Evolutionary conservation across 1,140 invertebrate genomes (phyloP).

Genomic region (Yoshiicerus persimilis): DNA sequence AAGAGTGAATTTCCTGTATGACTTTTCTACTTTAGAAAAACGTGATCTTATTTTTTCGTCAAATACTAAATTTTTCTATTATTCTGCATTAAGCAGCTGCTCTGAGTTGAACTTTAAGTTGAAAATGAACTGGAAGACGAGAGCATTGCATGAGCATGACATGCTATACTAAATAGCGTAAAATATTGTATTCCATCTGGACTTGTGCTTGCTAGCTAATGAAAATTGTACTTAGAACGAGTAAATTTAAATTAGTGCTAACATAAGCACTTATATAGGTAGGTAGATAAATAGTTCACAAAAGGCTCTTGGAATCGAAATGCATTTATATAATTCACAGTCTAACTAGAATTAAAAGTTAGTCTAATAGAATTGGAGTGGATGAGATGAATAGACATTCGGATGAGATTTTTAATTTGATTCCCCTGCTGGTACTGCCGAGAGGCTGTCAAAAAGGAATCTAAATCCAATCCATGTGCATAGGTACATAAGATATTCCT

Average conservation of each 20-base stretch:
- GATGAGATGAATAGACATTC: constrained; percentile 25
- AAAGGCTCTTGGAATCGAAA: too few species aligned
- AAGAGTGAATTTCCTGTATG: not conserved
- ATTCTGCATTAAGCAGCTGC: not conserved
- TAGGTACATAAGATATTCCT: not conserved
- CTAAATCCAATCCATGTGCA: not conserved
- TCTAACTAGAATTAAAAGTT: not conserved
- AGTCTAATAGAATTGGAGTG: not conserved
- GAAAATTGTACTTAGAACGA: not conserved
- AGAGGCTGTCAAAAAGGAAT: constrained; percentile 37
- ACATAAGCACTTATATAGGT: not conserved
- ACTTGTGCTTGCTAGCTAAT: not conserved
- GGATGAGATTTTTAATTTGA: constrained; percentile 41
- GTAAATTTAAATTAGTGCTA: not conserved
- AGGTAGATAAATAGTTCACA: too few species aligned
- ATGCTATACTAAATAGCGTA: not conserved
- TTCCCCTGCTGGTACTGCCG: constrained; percentile 38
- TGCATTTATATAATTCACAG: not conserved
- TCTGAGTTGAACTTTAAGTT: not conserved
- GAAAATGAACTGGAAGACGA: not conserved
- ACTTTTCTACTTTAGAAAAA: not conserved
- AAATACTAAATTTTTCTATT: not conserved
- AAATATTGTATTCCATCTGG: too few species aligned
- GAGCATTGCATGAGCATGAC: not conserved
- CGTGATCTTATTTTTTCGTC: not conserved